Evolutionary conservation across 2,797 vertebrate species (phyloP), one percentile per base, ranked within the genome.

Genomic region (Tamandua tetradactyla): DNA sequence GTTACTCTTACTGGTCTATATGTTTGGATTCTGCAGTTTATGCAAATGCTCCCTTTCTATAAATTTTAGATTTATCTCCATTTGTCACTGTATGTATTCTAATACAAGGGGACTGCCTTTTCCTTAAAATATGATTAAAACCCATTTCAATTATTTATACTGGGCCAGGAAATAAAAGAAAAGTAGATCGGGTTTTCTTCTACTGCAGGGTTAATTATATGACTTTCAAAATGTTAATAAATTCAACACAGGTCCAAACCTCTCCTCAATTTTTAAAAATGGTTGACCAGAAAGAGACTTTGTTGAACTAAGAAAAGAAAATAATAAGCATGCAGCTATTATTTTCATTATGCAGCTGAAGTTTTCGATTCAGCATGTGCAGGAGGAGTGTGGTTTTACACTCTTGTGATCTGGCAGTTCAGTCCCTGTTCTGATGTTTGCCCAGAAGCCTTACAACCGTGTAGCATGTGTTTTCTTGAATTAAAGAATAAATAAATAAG

Each of bases 21-120:
- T 98, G 98, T 99, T 99, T 99, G 98, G 98, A 98, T 99, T 99
- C 99, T 99, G 99, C 98, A 98, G 98, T 99, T 99, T 99, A 99
- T 99, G 99, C 99, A 99, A 99, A 99, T 99, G 96, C 89, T 97
- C 97, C 90, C 98, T 98, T 99, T 99, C 99, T 99, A 99, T 99
- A 99, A 99, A 99, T 99, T 99, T 99, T 99, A 99, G 98, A 99
- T 99, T 99, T 98, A 98, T 99, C 98, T 99, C 98, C 98, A 99
- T 99, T 98, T 98, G 98, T 99, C 99, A 99, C 97, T 97, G 97
- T 98, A 92, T 96, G 87, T 98, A 97, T 98, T 98, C 96, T 98
- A 97, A 98, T 97, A 98, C 68, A 95, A 96, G 96, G 97, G 97
- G 98, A 98, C 98, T 98, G 97, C 94, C 97, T 97, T 98, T 98